phyloP scores from a whole-genome alignment of 23 tunicate genomes.

The Botrylloides violaceus region DNA sequence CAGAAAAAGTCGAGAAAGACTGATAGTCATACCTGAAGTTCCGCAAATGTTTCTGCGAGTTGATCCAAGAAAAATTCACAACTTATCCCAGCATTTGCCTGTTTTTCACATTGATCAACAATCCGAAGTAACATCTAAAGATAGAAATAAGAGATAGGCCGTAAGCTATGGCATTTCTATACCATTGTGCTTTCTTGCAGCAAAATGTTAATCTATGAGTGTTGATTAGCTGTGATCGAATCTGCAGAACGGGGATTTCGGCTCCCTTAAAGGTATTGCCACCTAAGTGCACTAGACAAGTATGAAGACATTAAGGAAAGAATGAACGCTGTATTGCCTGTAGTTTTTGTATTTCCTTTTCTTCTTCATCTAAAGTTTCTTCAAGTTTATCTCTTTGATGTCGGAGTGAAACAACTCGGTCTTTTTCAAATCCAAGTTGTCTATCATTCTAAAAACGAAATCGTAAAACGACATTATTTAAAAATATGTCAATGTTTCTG shows the following conservation, averaged over 20 bases:
- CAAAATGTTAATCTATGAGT: no score
- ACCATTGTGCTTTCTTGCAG: neutral
- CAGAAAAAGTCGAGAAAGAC: no score
- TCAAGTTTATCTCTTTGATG: slow-evolving; percentile 53
- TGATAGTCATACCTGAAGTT: slow-evolving; percentile 70
- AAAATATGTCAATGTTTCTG: no score
- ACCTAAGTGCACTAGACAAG: no score
- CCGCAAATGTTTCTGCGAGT: slow-evolving; percentile 64
- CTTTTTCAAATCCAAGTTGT: slow-evolving; percentile 70
- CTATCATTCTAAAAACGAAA: slow-evolving; percentile 50
- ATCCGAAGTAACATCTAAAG: slow-evolving; percentile 46
- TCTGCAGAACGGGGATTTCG: no score
- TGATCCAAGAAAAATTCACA: slow-evolving; percentile 39
- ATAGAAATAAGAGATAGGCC: neutral
- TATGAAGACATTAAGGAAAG: no score
- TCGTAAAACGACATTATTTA: no score
- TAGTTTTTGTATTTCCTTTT: slow-evolving; percentile 48
- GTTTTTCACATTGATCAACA: slow-evolving; percentile 56
- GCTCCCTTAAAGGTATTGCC: no score
- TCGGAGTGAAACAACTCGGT: slow-evolving; percentile 60
- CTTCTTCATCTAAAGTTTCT: slow-evolving; percentile 37
- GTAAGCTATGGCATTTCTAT: neutral
- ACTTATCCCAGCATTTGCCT: slow-evolving; percentile 16
- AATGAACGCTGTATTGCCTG: no score
- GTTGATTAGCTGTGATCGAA: no score